Conservation (phyloP, 1,140 invertebrate species). For the Drosophila mauritiana region DNA sequence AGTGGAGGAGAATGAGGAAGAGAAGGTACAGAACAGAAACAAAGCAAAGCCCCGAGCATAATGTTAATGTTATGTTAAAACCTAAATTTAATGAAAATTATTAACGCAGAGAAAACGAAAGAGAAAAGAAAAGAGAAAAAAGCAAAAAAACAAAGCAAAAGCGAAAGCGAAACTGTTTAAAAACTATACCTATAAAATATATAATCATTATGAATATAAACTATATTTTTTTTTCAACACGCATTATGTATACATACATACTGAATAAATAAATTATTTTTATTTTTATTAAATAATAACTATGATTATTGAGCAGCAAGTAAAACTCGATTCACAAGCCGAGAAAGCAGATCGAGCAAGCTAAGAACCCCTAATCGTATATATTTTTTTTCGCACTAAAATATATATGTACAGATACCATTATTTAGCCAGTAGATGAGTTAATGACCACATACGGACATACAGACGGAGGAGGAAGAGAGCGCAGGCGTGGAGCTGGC, state of each 20-base stretch:
- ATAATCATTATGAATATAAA: slow-evolving; percentile 55
- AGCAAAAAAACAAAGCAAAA: slow-evolving; percentile 32
- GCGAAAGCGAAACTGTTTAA: slow-evolving; percentile 41
- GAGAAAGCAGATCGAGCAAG: neutral
- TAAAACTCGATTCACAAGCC: slow-evolving; percentile 51
- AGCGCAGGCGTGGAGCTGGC: slow-evolving; percentile 15
- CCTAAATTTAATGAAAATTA: slow-evolving; percentile 44
- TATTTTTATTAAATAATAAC: slow-evolving; percentile 74
- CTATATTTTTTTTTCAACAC: slow-evolving; percentile 40
- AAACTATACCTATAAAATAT: slow-evolving; percentile 51
- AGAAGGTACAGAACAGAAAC: slow-evolving; percentile 11
- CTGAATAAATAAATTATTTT: slow-evolving; percentile 81
- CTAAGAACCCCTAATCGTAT: neutral
- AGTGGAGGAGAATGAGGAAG: neutral
- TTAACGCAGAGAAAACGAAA: slow-evolving; percentile 15
- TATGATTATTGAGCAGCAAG: slow-evolving; percentile 80
- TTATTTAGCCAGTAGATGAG: slow-evolving; percentile 48
- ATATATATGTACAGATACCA: slow-evolving; percentile 41
- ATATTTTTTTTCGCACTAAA: slow-evolving; percentile 44
- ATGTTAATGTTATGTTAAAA: slow-evolving; percentile 73
- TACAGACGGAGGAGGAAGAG: slow-evolving; percentile 7
- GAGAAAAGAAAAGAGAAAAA: slow-evolving; percentile 15
- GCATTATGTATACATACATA: slow-evolving; percentile 70
- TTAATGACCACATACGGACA: slow-evolving; percentile 17
- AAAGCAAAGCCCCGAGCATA: slow-evolving; percentile 48